These are phyloP conservation scores for Semibalanus balanoides DNA, from an alignment of 1,140 invertebrate species.

Conservation along the genomic window DNA sequence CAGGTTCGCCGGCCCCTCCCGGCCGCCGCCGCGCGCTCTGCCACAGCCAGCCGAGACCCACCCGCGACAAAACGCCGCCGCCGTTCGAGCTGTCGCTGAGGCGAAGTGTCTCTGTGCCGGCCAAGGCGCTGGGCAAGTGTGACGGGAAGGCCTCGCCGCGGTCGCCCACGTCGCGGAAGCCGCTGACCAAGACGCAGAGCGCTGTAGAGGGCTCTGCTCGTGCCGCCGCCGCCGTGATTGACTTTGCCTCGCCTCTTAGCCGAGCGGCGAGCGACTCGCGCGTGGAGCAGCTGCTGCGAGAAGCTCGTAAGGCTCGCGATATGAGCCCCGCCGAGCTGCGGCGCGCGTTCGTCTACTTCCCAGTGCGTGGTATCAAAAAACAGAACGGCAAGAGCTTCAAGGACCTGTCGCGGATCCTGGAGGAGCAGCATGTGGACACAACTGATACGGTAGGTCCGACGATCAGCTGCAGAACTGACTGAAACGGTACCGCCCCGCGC, in stretches of 20 bases:
- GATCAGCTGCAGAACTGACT: no score
- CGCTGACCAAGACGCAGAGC: background rate
- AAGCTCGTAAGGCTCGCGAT: conserved; percentile 18
- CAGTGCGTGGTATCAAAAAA: conserved; percentile 12
- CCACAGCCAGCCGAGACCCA: background rate
- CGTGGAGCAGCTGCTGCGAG: conserved; percentile 19
- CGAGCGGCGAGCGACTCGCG: conserved; percentile 16
- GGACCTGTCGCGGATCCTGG: conserved; percentile 18
- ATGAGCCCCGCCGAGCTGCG: conserved; percentile 15
- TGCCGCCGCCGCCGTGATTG: background rate
- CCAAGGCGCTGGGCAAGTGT: background rate
- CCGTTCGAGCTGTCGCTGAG: background rate
- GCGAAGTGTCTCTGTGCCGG: background rate
- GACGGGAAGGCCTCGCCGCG: background rate
- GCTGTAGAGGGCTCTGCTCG: no score
- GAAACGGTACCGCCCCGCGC: no score
- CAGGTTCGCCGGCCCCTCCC: background rate
- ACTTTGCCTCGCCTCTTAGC: background rate
- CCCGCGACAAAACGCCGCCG: background rate
- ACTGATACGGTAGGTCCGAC: background rate
- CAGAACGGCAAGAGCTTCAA: conserved; percentile 19
- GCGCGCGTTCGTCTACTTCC: conserved; percentile 11
- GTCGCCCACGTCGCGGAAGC: background rate
- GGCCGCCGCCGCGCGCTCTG: background rate
- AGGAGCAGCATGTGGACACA: conserved; percentile 17